Conservation (phyloP, 2,797 vertebrate species). For the Rhinophrynus dorsalis region DNA sequence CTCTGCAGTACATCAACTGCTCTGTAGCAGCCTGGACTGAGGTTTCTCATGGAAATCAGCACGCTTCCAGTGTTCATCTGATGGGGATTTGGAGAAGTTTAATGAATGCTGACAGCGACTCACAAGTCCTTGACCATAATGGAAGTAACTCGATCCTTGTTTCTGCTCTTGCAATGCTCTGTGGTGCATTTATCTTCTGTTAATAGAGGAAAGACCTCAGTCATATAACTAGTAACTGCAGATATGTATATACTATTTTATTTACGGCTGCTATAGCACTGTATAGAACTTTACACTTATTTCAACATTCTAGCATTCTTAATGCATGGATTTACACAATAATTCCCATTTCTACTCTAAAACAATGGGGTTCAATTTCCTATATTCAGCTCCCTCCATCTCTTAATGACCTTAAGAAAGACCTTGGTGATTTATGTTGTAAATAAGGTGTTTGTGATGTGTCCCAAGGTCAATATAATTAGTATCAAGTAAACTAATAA, state of each 20-base stretch:
- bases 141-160: not conserved
- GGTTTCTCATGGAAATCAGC: not conserved
- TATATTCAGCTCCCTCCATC: not conserved
- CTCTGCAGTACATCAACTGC: not conserved
- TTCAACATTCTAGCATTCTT: not conserved
- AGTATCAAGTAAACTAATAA: not conserved
- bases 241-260: not conserved
- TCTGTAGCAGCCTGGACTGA: not conserved
- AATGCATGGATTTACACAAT: not conserved
- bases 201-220: not conserved
- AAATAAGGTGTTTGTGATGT: not conserved
- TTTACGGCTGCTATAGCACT: not conserved
- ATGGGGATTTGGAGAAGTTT: constrained; percentile 20
- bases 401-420: constrained; percentile 23
- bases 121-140: not conserved
- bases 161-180: not conserved
- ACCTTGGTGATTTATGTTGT: constrained; percentile 8
- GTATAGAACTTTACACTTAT: not conserved
- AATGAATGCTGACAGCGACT: not conserved
- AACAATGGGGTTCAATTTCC: not conserved
- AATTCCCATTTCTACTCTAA: not conserved
- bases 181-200: not conserved
- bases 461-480: constrained; percentile 11
- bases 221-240: not conserved
- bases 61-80: not conserved